phyloP scores from a whole-genome alignment of 1,140 invertebrate genomes.

The Lepidurus apus region DNA sequence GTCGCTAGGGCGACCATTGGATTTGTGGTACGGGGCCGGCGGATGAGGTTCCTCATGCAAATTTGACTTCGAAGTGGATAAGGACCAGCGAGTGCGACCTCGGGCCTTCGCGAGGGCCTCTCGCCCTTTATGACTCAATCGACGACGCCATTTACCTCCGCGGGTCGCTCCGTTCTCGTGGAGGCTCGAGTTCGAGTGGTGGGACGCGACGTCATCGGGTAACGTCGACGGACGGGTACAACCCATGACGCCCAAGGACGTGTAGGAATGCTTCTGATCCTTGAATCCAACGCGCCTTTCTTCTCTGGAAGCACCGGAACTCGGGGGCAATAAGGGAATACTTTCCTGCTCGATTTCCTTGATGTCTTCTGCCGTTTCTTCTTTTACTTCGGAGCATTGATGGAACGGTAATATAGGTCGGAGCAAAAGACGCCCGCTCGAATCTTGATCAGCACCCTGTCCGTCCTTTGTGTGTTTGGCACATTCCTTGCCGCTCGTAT shows the following conservation, averaged over 20 bases:
- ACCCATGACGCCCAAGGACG: background rate
- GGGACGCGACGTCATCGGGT: background rate
- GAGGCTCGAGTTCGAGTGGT: background rate
- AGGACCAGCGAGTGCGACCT: background rate
- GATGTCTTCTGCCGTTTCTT: conserved; percentile 18
- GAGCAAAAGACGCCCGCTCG: background rate
- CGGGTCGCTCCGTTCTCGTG: background rate
- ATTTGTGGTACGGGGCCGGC: background rate
- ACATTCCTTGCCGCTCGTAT: background rate
- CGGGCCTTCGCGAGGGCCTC: background rate
- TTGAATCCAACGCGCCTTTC: background rate
- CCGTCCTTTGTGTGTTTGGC: background rate
- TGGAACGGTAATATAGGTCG: conserved; percentile 1
- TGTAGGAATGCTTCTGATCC: background rate
- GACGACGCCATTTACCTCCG: background rate
- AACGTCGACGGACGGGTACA: background rate
- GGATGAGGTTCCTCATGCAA: background rate
- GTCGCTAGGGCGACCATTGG: background rate
- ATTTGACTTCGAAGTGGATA: background rate
- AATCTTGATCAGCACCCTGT: conserved; percentile 1
- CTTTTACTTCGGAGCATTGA: background rate
- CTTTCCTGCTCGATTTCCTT: background rate
- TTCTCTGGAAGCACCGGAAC: background rate
- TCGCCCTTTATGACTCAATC: background rate
- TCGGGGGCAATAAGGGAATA: background rate